phyloP scores from a whole-genome alignment of 2,888 invertebrate genomes.

The Pollenia labialis region DNA sequence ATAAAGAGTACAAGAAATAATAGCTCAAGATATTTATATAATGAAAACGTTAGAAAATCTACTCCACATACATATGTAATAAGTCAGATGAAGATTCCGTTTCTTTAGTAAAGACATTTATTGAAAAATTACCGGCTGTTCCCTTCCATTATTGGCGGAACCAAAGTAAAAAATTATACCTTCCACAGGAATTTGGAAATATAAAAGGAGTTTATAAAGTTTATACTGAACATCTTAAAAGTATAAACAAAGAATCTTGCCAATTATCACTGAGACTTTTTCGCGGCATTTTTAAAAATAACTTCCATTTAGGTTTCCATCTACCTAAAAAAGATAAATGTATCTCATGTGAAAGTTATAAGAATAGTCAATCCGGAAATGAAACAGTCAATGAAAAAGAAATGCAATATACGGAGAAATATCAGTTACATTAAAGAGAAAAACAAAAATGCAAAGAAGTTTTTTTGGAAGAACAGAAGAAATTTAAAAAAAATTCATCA shows the following conservation, averaged over 20 bases:
- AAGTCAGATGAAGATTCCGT: slow-evolving; percentile 16
- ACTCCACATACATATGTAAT: neutral
- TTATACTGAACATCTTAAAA: slow-evolving; percentile 17
- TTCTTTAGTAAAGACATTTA: neutral
- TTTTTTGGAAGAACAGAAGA: too few species aligned
- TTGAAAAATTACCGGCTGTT: neutral
- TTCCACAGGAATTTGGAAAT: too few species aligned
- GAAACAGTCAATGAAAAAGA: too few species aligned
- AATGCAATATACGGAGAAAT: too few species aligned
- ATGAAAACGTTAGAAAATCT: slow-evolving; percentile 12
- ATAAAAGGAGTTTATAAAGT: neutral
- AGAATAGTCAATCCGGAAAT: neutral
- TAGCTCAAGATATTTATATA: neutral
- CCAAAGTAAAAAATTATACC: neutral
- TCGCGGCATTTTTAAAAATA: too few species aligned
- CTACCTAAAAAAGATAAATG: slow-evolving; percentile 10
- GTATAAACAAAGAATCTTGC: slow-evolving; percentile 1
- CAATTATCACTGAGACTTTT: too few species aligned
- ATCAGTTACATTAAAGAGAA: too few species aligned
- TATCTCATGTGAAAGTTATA: slow-evolving; percentile 9
- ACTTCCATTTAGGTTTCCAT: slow-evolving; percentile 19
- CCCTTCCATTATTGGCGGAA: slow-evolving; percentile 8
- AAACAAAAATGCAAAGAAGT: too few species aligned
- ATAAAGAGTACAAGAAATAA: too few species aligned
- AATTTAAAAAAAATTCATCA: too few species aligned